Percentiles rank a stretch among this genome's conserved stretches.
Evolutionary conservation across 2,888 invertebrate species (phyloP).

Genomic region (Leptinotarsa haldemani): DNA sequence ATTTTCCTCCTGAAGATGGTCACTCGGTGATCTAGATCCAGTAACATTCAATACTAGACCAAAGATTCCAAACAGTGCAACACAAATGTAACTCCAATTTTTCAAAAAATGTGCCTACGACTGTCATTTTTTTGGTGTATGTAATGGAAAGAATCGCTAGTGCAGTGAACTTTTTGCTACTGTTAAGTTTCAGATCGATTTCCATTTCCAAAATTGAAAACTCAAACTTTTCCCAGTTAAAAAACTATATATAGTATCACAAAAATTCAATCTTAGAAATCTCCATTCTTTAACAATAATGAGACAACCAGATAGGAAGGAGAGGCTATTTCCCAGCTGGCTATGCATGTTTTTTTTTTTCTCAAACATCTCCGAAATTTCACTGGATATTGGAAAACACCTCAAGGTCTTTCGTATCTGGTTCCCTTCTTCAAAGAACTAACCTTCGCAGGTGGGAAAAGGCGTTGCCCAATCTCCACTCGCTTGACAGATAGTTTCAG

Average conservation of each 20-base stretch:
- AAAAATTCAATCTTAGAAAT: not conserved
- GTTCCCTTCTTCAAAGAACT: constrained; percentile 45
- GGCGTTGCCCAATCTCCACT: constrained; percentile 85
- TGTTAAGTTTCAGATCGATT: too few species aligned
- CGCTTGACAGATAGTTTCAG: constrained; percentile 81
- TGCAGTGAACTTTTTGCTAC: too few species aligned
- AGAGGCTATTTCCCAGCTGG: constrained; percentile 11
- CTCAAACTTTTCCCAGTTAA: not conserved
- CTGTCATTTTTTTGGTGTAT: too few species aligned
- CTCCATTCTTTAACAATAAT: not conserved
- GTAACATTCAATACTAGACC: too few species aligned
- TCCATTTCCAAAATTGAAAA: too few species aligned
- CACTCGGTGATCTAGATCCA: too few species aligned
- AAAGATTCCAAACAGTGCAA: too few species aligned
- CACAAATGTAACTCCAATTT: too few species aligned
- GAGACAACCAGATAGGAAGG: constrained; percentile 35
- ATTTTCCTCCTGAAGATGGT: too few species aligned
- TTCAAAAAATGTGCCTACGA: too few species aligned
- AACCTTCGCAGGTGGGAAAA: constrained; percentile 81
- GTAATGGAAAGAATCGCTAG: too few species aligned
- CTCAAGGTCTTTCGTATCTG: constrained; percentile 19
- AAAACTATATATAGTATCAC: not conserved
- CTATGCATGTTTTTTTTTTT: constrained; percentile 24
- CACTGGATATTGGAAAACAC: too few species aligned
- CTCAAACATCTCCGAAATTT: constrained; percentile 42